Conservation (phyloP, 2,888 invertebrate genomes). For the Rapana venosa region DNA sequence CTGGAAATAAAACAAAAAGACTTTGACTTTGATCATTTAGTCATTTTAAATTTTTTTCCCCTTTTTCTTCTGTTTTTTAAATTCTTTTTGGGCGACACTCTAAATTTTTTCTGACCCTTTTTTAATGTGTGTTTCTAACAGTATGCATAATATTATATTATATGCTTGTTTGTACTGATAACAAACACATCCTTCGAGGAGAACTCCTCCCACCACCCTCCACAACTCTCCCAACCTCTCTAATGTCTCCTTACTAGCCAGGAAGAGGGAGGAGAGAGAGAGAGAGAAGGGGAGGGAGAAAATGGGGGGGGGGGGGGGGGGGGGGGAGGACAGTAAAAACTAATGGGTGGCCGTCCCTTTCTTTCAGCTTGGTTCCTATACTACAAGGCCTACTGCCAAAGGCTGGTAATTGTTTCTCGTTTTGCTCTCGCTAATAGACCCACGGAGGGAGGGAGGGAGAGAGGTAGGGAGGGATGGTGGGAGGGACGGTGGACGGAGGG, state of each 20-base stretch:
- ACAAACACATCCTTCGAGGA: no score
- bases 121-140: no score
- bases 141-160: no score
- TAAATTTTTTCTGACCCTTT: no score
- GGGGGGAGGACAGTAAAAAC: background rate
- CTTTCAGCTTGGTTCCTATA: background rate
- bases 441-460: background rate
- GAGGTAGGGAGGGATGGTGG: background rate
- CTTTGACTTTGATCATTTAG: no score
- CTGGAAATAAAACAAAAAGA: no score
- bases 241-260: background rate
- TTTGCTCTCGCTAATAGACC: slow-evolving; percentile 2
- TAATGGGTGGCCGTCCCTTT: background rate
- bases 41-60: no score
- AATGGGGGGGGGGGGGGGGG: background rate
- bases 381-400: background rate
- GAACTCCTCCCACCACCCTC: no score
- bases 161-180: no score
- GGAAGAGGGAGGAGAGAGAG: background rate
- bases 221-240: background rate
- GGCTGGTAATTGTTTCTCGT: slow-evolving; percentile 14
- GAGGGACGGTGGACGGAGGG: background rate
- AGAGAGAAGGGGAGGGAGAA: background rate
- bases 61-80: no score
- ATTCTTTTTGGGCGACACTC: no score